Base-by-base conservation (phyloP, 2,888 invertebrate genomes). In the Drosophila yooni region DNA sequence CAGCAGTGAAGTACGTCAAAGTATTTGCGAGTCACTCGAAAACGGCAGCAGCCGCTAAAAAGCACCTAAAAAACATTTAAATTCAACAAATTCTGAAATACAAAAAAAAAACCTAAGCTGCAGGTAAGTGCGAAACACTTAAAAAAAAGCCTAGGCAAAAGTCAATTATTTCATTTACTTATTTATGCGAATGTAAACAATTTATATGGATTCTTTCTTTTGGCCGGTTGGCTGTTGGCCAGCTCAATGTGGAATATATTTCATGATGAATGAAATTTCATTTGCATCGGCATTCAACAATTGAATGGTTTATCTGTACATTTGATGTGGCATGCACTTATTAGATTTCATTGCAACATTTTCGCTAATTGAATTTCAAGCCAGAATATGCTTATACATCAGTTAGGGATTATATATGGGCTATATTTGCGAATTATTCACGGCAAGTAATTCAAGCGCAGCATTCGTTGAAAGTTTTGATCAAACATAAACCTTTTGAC, bases 101-200 rank as follows among this genome's bases (percentile, higher is more conserved):
- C 33, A 33, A 18, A 13, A 43, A 33, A 15, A 31, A 8, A 27
- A 31, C 21, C 8, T 10, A 18, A 29, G 38, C 64, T 46, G 31
- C 75, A 66, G 74, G 74, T 75, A 33, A 75, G 74, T 65, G 51
- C 25, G 15, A 50, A 18, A 29, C 15, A 33, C 31, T 21, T 21
- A 21, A 21, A 2, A 5, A 5, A 43, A 21, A 2, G 21, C 13
- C 46, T 1, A 2, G 46, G 4, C 46, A 46, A 46, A 46, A 4
- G 15, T 4, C 21, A 25, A 25, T 3, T 25, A 21, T 36, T 25
- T 15, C 10, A 34, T 18, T 58, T 25, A 46, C 18, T 8, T 2
- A 18, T 46, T 46, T 46, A 21, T 21, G 15, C 15, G 15, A 59
- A 8, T 46, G 15, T 33, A 25, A 31, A 34, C 4, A 25, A 33